Evolutionary conservation across 2,888 invertebrate species (phyloP).

Genomic region (Cerastis rubricosa): DNA sequence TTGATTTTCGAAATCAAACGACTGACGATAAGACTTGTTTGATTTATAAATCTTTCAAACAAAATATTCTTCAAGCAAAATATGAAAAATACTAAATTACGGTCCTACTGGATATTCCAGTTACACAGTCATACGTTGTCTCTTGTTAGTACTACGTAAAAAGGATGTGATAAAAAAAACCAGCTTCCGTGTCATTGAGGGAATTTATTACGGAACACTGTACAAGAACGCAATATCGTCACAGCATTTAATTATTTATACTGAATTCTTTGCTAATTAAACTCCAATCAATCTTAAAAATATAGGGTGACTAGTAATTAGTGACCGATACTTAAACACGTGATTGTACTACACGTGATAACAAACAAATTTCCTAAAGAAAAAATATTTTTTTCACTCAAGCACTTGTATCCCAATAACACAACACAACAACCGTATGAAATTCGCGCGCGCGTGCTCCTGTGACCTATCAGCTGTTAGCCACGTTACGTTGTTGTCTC

Average conservation of each 20-base stretch:
- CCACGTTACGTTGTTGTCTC: no score
- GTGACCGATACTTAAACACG: no score
- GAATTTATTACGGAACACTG: conserved; percentile 21
- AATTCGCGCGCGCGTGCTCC: no score
- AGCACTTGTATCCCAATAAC: no score
- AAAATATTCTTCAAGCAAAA: background rate
- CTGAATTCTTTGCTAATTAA: background rate
- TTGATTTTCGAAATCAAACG: no score
- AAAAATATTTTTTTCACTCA: no score
- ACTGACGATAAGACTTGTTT: background rate
- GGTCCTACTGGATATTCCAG: background rate
- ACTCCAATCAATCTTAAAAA: conserved; percentile 1
- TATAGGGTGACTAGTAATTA: background rate
- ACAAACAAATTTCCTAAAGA: no score
- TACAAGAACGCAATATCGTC: background rate
- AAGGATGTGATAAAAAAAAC: conserved; percentile 15
- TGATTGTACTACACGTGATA: no score
- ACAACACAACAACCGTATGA: no score
- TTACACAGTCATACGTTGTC: background rate
- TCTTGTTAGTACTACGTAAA: background rate
- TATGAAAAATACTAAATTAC: background rate
- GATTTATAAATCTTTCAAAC: fast-evolving
- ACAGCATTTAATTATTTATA: conserved; percentile 2
- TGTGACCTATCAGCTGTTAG: no score
- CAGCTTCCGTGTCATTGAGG: conserved; percentile 8